Evolutionary conservation across 1,140 invertebrate genomes (phyloP), one percentile per base, ranked within the genome.

Genomic region (Bombus consobrinus): DNA sequence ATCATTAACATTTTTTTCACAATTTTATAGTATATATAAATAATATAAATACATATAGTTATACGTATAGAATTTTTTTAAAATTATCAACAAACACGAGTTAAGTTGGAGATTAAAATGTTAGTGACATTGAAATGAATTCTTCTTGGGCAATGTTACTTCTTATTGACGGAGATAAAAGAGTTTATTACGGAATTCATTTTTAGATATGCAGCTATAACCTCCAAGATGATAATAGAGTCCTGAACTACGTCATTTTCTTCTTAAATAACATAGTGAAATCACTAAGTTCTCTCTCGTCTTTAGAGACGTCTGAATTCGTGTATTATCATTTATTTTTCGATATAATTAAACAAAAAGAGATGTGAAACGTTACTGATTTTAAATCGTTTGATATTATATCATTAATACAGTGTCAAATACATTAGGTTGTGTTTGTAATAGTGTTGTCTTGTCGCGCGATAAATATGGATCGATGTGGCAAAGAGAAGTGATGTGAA

Each of bases 391-490:
- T 32, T 57, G 25, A 80, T 53, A 22, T 34, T 41, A 5, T n/a
- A 25, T 28, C 32, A 10, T 22, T 37, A 69, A 57, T 41, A 32
- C 15, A 18, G 13, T 37, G 53, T 32, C 37, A 28, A n/a, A 57
- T 18, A 47, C 53, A 57, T 37, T 59, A 34, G 37, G 9, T 68
- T 53, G 43, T 39, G 37, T 81, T 32, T 25, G 57, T 81, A 81
- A 34, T 28, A n/a, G 68, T 81, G 18, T 53, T 66, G 37, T n/a
- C 68, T 74, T 83, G 57, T 78, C 66, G 15, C n/a, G 28, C 6
- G 37, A 66, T 83, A 83, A 83, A 66, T 83, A 76, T 87, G 66
- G 66, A 74, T 78, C 74, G 68, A 57, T 62, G 75, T 57, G 32
- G 18, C 53, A 47, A 39, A 78, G 37, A 39, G 32, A 87, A 62